A percentile compares a stretch with the other conserved stretches of the same genome.
Evolutionary conservation across 2,888 invertebrate species (phyloP).

Genomic region (Hirtodrosophila duncani): DNA sequence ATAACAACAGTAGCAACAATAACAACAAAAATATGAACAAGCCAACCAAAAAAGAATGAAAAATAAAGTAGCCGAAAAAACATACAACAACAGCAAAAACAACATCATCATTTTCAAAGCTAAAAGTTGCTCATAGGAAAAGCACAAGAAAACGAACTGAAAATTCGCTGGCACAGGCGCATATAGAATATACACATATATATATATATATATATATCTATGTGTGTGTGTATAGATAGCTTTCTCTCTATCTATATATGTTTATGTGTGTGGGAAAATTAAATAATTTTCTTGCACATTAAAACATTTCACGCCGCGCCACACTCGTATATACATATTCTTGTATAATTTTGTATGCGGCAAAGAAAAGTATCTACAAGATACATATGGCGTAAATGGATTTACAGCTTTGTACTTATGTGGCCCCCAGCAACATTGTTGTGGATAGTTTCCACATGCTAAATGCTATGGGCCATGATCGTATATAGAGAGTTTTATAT

Average conservation of each 20-base stretch:
- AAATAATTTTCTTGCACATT: constrained; percentile 72
- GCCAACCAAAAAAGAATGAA: constrained; percentile 44
- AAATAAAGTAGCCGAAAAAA: constrained; percentile 60
- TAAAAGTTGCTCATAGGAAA: constrained; percentile 4
- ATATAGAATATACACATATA: neutral
- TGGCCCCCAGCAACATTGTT: constrained; percentile 38
- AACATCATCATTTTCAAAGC: constrained; percentile 5
- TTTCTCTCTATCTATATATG: constrained; percentile 10
- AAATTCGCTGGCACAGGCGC: constrained; percentile 16
- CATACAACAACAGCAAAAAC: constrained; percentile 21
- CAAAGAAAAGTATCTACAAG: constrained; percentile 51
- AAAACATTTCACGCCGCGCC: constrained; percentile 60
- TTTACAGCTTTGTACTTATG: constrained; percentile 47
- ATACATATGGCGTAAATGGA: constrained; percentile 65
- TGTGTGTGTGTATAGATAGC: constrained; percentile 5
- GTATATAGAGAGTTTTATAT: no score
- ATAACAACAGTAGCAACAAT: constrained; percentile 36
- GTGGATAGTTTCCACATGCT: constrained; percentile 12
- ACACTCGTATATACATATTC: constrained; percentile 28
- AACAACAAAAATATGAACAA: constrained; percentile 59
- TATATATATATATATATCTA: neutral
- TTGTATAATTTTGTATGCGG: constrained; percentile 41
- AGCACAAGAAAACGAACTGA: constrained; percentile 5
- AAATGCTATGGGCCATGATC: no score
- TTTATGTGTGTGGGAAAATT: constrained; percentile 57